Conservation (phyloP, 2,113 vertebrate species). For the Burhinus bistriatus region DNA sequence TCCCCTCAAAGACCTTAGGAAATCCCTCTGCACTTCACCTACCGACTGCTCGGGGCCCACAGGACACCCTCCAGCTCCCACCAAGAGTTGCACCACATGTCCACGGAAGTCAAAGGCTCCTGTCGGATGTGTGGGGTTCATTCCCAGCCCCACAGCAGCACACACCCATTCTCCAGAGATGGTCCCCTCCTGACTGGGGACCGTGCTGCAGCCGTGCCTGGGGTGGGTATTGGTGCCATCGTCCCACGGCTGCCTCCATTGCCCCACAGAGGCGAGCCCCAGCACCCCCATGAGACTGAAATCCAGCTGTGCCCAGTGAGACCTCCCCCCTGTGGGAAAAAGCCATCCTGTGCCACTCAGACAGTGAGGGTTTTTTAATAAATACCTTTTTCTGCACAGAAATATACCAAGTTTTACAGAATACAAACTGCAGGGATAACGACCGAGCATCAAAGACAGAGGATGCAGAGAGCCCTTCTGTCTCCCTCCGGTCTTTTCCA, state of each 20-base stretch:
- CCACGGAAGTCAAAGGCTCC: not conserved
- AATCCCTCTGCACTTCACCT: not conserved
- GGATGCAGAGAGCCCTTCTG: not conserved
- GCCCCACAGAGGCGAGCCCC: not conserved
- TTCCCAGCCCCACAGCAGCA: not conserved
- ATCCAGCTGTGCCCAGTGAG: not conserved
- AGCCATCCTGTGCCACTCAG: not conserved
- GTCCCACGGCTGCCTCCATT: not conserved
- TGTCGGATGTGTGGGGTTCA: fast-evolving
- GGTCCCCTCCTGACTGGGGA: not conserved
- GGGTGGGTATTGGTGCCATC: not conserved
- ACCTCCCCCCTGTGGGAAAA: not conserved
- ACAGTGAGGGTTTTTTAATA: slow-evolving; percentile 69
- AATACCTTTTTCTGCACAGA: slow-evolving; percentile 62
- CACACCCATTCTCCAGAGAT: fast-evolving
- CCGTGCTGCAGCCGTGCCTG: fast-evolving
- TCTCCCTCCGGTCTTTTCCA: not conserved
- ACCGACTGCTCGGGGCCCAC: fast-evolving
- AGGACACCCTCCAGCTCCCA: not conserved
- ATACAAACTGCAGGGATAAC: slow-evolving; percentile 56
- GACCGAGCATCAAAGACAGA: slow-evolving; percentile 40
- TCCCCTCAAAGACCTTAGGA: not conserved
- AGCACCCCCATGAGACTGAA: not conserved
- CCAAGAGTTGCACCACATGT: fast-evolving
- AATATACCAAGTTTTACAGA: slow-evolving; percentile 71